A percentile compares a stretch with the other conserved stretches of the same genome.
phyloP scores from a whole-genome alignment of 2,888 invertebrate species.

The Drosophila mulleri region DNA sequence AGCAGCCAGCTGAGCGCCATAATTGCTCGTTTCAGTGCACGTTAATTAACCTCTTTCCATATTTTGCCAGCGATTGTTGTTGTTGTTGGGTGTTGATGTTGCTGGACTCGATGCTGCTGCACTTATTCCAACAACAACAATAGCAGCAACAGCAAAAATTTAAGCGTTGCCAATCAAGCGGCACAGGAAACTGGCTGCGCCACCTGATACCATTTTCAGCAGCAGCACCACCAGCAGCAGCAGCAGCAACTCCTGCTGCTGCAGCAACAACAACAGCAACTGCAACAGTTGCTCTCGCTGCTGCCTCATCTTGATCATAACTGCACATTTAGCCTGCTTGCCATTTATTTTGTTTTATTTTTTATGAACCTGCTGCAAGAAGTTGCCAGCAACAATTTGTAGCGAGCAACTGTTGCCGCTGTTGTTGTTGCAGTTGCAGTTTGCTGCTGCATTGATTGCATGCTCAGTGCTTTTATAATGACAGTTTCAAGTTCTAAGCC shows the following conservation, averaged over 20 bases:
- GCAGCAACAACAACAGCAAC: conserved; percentile 6
- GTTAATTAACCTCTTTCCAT: conserved; percentile 83
- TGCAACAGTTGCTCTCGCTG: conserved; percentile 17
- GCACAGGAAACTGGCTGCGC: conserved; percentile 60
- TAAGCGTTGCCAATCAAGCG: conserved; percentile 73
- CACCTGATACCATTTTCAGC: conserved; percentile 76
- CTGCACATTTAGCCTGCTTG: conserved; percentile 75
- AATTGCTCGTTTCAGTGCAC: conserved; percentile 80
- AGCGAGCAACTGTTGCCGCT: conserved; percentile 32
- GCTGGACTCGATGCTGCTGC: conserved; percentile 26
- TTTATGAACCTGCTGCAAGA: conserved; percentile 52
- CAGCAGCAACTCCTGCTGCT: conserved; percentile 15
- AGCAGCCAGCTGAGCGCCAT: conserved; percentile 68
- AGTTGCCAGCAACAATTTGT: conserved; percentile 43
- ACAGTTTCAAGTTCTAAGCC: conserved; percentile 81
- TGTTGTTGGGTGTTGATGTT: conserved; percentile 40
- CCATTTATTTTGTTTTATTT: conserved; percentile 78
- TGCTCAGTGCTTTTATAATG: conserved; percentile 80
- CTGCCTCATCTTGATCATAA: conserved; percentile 72
- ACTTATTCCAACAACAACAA: conserved; percentile 37
- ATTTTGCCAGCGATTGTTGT: conserved; percentile 57
- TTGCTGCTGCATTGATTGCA: conserved; percentile 74
- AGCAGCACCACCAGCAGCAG: conserved; percentile 29
- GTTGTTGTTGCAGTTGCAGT: conserved; percentile 32
- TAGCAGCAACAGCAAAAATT: conserved; percentile 32